Conservation (phyloP, 2,888 invertebrate genomes). For the Platynereis dumerilii region DNA sequence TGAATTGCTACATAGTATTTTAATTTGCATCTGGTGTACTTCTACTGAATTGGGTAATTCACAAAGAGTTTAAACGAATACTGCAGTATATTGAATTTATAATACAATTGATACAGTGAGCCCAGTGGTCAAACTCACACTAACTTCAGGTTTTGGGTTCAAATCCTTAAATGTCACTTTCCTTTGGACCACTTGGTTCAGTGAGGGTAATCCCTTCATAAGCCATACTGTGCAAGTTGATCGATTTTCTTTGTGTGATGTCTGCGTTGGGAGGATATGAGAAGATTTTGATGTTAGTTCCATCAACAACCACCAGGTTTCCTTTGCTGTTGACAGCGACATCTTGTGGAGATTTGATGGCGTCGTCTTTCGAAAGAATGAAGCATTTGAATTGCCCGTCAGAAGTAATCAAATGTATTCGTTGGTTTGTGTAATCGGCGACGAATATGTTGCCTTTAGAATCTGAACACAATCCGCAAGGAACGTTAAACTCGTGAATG, state of each 20-base stretch:
- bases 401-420: slow-evolving; percentile 21
- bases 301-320: slow-evolving; percentile 31
- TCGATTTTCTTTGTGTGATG: not conserved
- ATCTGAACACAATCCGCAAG: slow-evolving; percentile 54
- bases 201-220: slow-evolving; percentile 6
- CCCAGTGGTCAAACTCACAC: too few species aligned
- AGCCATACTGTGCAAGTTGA: slow-evolving; percentile 16
- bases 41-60: too few species aligned
- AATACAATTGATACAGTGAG: too few species aligned
- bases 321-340: slow-evolving; percentile 27
- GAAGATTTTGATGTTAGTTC: slow-evolving; percentile 31
- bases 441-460: slow-evolving; percentile 28
- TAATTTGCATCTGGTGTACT: too few species aligned
- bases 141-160: too few species aligned
- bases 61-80: too few species aligned
- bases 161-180: slow-evolving; percentile 12
- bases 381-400: slow-evolving; percentile 29
- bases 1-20: too few species aligned
- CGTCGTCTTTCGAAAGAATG: slow-evolving; percentile 16
- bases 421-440: slow-evolving; percentile 30
- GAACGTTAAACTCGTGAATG: slow-evolving; percentile 48
- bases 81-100: too few species aligned
- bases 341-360: slow-evolving; percentile 25
- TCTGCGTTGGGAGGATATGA: not conserved
- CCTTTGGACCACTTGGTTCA: not conserved